phyloP scores from a whole-genome alignment of 2,888 invertebrate species.

The Phorcus lineatus region DNA sequence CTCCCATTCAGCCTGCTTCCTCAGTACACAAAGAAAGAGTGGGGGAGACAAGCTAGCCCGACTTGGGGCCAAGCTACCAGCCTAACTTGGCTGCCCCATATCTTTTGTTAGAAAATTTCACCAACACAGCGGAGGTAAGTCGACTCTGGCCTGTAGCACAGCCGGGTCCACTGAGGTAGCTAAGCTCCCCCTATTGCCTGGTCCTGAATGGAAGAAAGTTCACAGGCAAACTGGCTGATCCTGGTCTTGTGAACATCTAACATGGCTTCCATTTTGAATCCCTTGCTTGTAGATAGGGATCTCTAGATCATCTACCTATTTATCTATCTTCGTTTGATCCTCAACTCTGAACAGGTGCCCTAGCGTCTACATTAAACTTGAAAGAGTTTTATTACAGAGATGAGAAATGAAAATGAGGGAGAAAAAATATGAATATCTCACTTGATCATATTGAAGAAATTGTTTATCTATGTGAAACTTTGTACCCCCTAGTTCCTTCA shows the following conservation, averaged over 20 bases:
- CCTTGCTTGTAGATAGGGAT: background rate
- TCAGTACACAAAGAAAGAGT: conserved; percentile 19
- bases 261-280: conserved; percentile 10
- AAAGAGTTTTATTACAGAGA: background rate
- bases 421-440: too few species aligned
- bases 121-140: background rate
- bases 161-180: background rate
- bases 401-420: too few species aligned
- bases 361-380: background rate
- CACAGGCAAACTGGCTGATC: too few species aligned
- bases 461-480: too few species aligned
- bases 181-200: too few species aligned
- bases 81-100: conserved; percentile 18
- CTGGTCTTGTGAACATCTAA: background rate
- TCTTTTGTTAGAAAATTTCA: conserved; percentile 5
- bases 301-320: background rate
- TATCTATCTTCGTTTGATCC: background rate
- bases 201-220: too few species aligned
- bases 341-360: background rate
- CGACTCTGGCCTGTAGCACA: background rate
- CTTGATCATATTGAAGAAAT: too few species aligned
- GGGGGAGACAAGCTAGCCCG: background rate
- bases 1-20: background rate
- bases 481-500: too few species aligned
- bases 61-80: background rate